Evolutionary conservation across 2,888 invertebrate species (phyloP).

Genomic region (Epinotia nisella): DNA sequence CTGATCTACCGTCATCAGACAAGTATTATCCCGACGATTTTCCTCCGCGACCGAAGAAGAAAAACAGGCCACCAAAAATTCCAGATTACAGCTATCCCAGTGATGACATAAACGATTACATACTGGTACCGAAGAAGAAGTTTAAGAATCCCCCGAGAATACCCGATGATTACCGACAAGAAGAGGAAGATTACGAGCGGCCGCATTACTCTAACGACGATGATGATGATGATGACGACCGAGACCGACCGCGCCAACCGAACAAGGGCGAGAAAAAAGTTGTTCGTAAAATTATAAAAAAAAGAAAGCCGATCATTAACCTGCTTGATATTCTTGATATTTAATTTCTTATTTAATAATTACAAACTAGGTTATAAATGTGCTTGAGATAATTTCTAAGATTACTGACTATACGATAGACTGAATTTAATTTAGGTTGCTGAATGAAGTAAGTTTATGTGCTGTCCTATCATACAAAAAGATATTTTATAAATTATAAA

Average conservation of each 20-base stretch:
- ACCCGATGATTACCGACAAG: slow-evolving; percentile 66
- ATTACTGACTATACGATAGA: slow-evolving; percentile 31
- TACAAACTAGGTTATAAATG: slow-evolving; percentile 67
- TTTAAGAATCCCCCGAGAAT: slow-evolving; percentile 64
- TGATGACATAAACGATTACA: slow-evolving; percentile 72
- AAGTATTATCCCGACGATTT: slow-evolving; percentile 67
- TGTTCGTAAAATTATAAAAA: slow-evolving; percentile 73
- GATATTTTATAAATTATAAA: too few relatives aligned
- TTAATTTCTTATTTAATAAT: slow-evolving; percentile 56
- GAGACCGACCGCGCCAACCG: slow-evolving; percentile 54
- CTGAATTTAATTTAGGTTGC: background rate
- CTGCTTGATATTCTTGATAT: slow-evolving; percentile 79
- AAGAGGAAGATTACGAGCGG: slow-evolving; percentile 73
- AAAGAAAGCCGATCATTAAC: slow-evolving; percentile 72
- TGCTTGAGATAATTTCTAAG: slow-evolving; percentile 45
- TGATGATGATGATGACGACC: slow-evolving; percentile 60
- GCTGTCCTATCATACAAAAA: background rate
- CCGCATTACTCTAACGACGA: slow-evolving; percentile 58
- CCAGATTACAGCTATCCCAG: slow-evolving; percentile 60
- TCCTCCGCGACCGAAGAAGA: slow-evolving; percentile 69
- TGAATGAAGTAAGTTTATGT: background rate
- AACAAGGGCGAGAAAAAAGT: slow-evolving; percentile 66
- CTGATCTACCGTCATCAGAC: slow-evolving; percentile 63
- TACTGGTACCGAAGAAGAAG: slow-evolving; percentile 77
- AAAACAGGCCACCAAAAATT: slow-evolving; percentile 66